These are phyloP conservation scores for Sigmodon hispidus DNA, from an alignment of 2,113 vertebrate species.

Conservation along the genomic window DNA sequence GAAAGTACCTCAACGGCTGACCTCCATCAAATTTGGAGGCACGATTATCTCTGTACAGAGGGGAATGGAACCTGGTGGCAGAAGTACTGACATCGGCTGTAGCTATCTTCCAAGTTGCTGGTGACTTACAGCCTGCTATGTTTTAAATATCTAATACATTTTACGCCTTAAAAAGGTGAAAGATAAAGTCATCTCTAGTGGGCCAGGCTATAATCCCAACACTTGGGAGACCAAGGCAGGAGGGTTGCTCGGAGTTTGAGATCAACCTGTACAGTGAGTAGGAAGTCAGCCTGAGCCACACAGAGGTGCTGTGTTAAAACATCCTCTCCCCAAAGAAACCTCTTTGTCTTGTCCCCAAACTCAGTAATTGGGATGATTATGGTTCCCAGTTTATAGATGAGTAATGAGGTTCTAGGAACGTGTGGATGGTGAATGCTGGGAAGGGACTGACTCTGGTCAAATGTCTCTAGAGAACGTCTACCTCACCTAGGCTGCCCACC, in stretches of 20 bases:
- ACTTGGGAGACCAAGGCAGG: neutral
- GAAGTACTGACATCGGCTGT: fast-evolving
- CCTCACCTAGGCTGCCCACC: no score
- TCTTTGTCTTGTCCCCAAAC: neutral
- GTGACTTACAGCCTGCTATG: neutral
- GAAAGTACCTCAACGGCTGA: neutral
- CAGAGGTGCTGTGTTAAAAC: neutral
- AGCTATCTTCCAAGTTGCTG: neutral
- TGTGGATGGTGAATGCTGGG: neutral
- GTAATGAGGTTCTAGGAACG: neutral
- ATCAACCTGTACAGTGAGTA: neutral
- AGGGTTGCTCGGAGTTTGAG: neutral
- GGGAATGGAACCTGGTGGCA: neutral
- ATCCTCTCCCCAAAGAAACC: neutral
- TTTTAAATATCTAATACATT: conserved; percentile 46
- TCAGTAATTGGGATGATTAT: neutral
- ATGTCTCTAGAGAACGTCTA: neutral
- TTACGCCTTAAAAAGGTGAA: neutral
- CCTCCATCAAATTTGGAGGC: neutral
- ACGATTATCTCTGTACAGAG: neutral
- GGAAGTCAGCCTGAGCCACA: neutral
- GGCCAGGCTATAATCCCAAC: neutral
- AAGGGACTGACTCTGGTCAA: neutral
- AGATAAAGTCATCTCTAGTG: neutral
- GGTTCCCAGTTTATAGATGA: neutral